Base-by-base conservation (phyloP, 2,888 invertebrate species). In the Melitaea athalia region DNA sequence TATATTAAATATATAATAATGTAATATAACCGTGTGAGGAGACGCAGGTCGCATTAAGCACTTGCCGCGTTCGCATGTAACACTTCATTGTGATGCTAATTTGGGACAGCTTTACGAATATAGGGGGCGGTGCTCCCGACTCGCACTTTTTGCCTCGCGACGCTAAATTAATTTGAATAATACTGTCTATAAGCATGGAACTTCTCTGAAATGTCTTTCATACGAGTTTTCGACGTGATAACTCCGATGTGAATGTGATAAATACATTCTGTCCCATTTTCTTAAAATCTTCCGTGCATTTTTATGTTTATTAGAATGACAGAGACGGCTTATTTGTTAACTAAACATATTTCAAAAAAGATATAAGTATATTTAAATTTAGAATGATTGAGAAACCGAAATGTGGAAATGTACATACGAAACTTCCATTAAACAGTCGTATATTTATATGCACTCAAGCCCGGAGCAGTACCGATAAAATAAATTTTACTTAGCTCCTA, bases 1-100 rank as follows among this genome's bases (percentile, higher is more conserved):
- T 82, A 84, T 86, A 86, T 85, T 86, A 84, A 87, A 88, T 88
- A 89, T 82, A 87, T 89, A 87, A 89, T 84, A 84, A 84, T 85
- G 85, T 89, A 85, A 88, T 86, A 85, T 84, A 85, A 82, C 84
- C 86, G 85, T 85, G 85, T 87, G 88, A 83, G 85, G 85, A 88
- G 86, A 86, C 83, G 85, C 86, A 87, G 87, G 82, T 81, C 84
- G 87, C 85, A 84, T 87, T 90, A 87, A 87, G 86, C 86, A 85
- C 88, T 88, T 85, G 85, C 85, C 85, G 84, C 85, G 84, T 85
- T 83, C 85, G 84, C 85, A 78, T 83, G 86, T 84, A 84, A 88
- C 90, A 89, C 89, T 90, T 92, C 90, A 91, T 92, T 92, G 91
- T 91, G 86, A 92, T 92, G 92, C 90, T 91, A 92, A 92, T 92